Evolutionary conservation across 2,888 invertebrate species (phyloP).

Genomic region (Chelonus formosanus): DNA sequence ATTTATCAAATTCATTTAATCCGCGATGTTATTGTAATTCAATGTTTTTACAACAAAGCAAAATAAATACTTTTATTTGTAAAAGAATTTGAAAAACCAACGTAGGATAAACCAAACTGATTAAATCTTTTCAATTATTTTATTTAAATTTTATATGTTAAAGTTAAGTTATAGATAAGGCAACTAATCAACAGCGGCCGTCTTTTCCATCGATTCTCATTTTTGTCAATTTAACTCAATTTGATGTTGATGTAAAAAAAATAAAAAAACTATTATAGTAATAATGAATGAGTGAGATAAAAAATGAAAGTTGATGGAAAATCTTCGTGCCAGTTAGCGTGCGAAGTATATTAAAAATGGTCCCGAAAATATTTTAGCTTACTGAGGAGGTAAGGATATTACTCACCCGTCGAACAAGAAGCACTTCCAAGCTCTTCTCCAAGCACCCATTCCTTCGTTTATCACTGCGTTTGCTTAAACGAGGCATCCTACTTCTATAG

Average conservation of each 20-base stretch:
- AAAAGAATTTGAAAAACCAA: not conserved
- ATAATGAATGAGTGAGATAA: constrained; percentile 5
- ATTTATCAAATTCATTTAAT: too few species aligned
- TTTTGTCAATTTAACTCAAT: constrained; percentile 18
- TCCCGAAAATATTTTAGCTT: constrained; percentile 64
- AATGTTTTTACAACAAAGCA: too few species aligned
- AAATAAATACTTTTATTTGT: not conserved
- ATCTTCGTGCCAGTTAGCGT: constrained; percentile 40
- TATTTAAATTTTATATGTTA: constrained; percentile 18
- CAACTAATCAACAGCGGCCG: constrained; percentile 28
- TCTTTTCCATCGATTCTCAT: constrained; percentile 30
- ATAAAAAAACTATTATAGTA: constrained; percentile 17
- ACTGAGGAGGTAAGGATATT: constrained; percentile 65
- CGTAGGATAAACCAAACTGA: constrained; percentile 20
- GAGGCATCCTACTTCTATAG: constrained; percentile 41
- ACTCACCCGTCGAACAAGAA: constrained; percentile 59
- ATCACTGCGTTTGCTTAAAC: constrained; percentile 44
- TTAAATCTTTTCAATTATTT: constrained; percentile 8
- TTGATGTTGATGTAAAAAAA: not conserved
- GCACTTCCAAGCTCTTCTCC: constrained; percentile 59
- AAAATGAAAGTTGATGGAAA: constrained; percentile 32
- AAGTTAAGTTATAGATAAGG: constrained; percentile 29
- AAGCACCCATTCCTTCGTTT: constrained; percentile 46
- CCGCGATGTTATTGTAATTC: too few species aligned
- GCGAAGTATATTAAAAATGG: constrained; percentile 61